These are phyloP conservation scores for Dreissena polymorpha DNA, from an alignment of 1,140 invertebrate species.

Conservation along the genomic window DNA sequence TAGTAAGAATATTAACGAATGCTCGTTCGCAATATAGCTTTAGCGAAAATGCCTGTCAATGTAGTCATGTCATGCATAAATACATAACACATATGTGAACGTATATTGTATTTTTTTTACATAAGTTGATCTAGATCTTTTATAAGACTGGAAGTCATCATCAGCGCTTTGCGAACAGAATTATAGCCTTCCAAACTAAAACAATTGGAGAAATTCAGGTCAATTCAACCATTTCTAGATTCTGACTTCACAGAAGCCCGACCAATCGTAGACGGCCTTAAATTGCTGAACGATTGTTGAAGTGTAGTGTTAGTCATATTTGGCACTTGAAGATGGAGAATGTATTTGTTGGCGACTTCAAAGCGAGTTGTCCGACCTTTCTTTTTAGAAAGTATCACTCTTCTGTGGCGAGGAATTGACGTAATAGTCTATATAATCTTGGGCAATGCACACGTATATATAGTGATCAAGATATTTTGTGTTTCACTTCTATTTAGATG, in stretches of 20 bases:
- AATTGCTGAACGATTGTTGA: background rate
- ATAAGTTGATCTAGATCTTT: background rate
- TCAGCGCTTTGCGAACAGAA: background rate
- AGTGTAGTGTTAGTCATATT: too few relatives aligned
- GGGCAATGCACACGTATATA: slow-evolving; percentile 67
- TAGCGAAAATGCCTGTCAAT: too few relatives aligned
- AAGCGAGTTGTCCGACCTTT: slow-evolving; percentile 23
- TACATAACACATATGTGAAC: too few relatives aligned
- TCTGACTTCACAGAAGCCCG: background rate
- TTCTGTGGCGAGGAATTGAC: slow-evolving; percentile 68
- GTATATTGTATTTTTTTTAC: background rate
- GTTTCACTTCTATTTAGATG: too few relatives aligned
- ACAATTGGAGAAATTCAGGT: too few relatives aligned
- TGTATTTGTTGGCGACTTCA: too few relatives aligned
- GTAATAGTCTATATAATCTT: slow-evolving; percentile 72
- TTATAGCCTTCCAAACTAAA: background rate
- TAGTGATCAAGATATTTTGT: too few relatives aligned
- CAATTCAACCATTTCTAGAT: background rate
- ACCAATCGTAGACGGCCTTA: background rate
- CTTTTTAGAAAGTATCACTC: slow-evolving; percentile 67
- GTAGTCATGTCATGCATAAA: too few relatives aligned
- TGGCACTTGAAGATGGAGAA: too few relatives aligned
- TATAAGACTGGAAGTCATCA: background rate
- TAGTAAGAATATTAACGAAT: too few relatives aligned
- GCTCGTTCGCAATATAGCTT: too few relatives aligned